Percentiles rank a stretch among this genome's conserved stretches.
These are phyloP conservation scores for Danio tinwini DNA, from an alignment of 2,797 vertebrate genomes.

Conservation along the genomic window DNA sequence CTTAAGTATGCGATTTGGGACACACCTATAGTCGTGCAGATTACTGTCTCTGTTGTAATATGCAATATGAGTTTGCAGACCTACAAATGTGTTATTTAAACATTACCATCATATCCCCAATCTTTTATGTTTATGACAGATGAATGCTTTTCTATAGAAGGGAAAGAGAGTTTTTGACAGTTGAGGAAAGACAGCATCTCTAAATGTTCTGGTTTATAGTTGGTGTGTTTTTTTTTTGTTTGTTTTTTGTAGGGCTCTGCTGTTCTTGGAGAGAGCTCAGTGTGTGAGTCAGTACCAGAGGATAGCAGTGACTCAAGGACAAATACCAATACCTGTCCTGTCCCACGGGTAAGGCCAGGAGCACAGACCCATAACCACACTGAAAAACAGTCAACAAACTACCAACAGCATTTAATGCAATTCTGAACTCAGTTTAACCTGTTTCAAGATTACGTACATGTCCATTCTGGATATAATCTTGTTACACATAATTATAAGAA, in stretches of 20 bases:
- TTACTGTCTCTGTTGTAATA: no score
- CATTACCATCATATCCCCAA: no score
- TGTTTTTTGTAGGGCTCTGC: slow-evolving; percentile 80
- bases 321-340: slow-evolving; percentile 62
- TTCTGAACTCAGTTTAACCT: not conserved
- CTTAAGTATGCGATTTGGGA: no score
- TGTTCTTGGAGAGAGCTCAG: slow-evolving; percentile 72
- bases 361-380: not conserved
- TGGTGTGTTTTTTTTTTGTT: not conserved
- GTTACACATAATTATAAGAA: not conserved
- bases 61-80: no score
- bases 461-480: not conserved
- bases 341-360: slow-evolving; percentile 56
- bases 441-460: not conserved
- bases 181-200: not conserved
- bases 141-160: not conserved
- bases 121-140: no score
- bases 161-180: not conserved
- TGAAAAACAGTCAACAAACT: not conserved
- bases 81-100: no score
- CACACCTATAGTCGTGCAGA: no score
- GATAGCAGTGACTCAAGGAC: slow-evolving; percentile 74
- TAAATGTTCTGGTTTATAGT: slow-evolving; percentile 8
- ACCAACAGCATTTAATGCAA: not conserved
- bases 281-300: slow-evolving; percentile 68